A percentile compares a stretch with the other conserved stretches of the same genome.
phyloP scores from a whole-genome alignment of 2,888 invertebrate species.

The Eurytoma californica region DNA sequence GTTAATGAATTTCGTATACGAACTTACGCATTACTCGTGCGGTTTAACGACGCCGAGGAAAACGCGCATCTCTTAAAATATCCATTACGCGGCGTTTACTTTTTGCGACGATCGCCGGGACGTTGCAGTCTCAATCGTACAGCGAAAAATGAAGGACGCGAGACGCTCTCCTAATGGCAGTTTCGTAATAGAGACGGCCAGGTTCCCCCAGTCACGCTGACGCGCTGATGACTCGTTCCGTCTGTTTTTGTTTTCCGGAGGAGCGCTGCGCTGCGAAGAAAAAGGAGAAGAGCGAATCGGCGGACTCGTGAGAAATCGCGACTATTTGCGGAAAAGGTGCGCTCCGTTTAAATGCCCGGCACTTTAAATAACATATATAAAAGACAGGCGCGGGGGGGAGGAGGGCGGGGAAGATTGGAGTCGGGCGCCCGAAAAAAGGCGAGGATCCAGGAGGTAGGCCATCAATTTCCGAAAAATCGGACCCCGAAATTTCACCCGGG shows the following conservation, averaged over 20 bases:
- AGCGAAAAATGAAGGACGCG: conserved; percentile 29
- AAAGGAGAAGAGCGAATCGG: not conserved
- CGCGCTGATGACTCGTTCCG: conserved; percentile 28
- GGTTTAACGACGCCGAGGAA: no score
- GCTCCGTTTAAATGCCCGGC: conserved; percentile 39
- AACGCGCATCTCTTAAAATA: not conserved
- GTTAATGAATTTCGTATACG: no score
- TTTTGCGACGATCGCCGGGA: not conserved
- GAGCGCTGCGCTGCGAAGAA: not conserved
- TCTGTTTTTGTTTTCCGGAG: no score
- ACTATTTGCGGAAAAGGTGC: conserved; percentile 39
- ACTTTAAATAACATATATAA: conserved; percentile 50
- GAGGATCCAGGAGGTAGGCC: conserved; percentile 54
- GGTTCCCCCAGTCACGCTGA: conserved; percentile 38
- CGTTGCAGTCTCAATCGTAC: conserved; percentile 14
- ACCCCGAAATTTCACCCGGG: conserved; percentile 61
- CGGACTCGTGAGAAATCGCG: conserved; percentile 28
- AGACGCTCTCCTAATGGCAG: conserved; percentile 39
- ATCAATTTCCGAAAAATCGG: conserved; percentile 62
- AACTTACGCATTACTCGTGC: no score
- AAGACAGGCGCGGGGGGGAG: conserved; percentile 27
- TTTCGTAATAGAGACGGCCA: conserved; percentile 45
- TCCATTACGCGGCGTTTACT: not conserved
- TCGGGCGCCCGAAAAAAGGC: conserved; percentile 49
- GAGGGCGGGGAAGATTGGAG: conserved; percentile 53